phyloP scores from a whole-genome alignment of 1,140 invertebrate genomes.

The Listronotus bonariensis region DNA sequence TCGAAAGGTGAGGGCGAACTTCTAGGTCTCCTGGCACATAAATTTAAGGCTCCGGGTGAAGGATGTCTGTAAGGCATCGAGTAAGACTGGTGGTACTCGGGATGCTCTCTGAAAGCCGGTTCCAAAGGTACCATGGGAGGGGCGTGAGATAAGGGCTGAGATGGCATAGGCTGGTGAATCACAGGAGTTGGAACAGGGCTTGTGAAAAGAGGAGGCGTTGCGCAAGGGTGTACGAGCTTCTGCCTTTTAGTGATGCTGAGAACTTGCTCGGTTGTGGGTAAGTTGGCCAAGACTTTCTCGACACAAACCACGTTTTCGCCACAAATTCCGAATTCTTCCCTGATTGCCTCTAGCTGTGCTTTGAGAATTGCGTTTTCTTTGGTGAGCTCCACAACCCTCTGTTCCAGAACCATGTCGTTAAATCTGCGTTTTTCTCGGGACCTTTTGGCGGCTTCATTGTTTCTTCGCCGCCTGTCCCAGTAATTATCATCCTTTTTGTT shows the following conservation, averaged over 20 bases:
- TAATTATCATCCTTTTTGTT: constrained; percentile 97
- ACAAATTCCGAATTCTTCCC: constrained; percentile 91
- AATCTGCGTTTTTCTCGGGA: constrained; percentile 93
- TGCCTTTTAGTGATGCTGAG: constrained; percentile 79
- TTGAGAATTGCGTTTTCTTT: constrained; percentile 94
- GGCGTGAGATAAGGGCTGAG: constrained; percentile 54
- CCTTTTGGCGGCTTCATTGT: constrained; percentile 95
- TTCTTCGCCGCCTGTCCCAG: constrained; percentile 92
- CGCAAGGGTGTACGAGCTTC: constrained; percentile 62
- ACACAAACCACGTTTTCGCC: constrained; percentile 83
- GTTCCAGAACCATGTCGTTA: constrained; percentile 96
- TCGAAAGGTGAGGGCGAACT: constrained; percentile 65
- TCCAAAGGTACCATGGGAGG: constrained; percentile 49
- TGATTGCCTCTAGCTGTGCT: constrained; percentile 89
- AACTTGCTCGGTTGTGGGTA: constrained; percentile 82
- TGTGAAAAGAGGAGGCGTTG: constrained; percentile 60
- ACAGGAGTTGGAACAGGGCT: constrained; percentile 70
- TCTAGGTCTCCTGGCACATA: constrained; percentile 58
- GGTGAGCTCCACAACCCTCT: constrained; percentile 89
- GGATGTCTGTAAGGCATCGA: constrained; percentile 47
- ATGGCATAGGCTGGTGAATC: constrained; percentile 65
- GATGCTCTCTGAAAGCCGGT: constrained; percentile 51
- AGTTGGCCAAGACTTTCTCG: constrained; percentile 82
- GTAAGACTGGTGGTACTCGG: constrained; percentile 49
- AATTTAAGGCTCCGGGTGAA: constrained; percentile 68